Percentiles rank a stretch among this genome's conserved stretches.
Conservation (phyloP, 2,113 vertebrate species). For the Mormyrus lacerda region DNA sequence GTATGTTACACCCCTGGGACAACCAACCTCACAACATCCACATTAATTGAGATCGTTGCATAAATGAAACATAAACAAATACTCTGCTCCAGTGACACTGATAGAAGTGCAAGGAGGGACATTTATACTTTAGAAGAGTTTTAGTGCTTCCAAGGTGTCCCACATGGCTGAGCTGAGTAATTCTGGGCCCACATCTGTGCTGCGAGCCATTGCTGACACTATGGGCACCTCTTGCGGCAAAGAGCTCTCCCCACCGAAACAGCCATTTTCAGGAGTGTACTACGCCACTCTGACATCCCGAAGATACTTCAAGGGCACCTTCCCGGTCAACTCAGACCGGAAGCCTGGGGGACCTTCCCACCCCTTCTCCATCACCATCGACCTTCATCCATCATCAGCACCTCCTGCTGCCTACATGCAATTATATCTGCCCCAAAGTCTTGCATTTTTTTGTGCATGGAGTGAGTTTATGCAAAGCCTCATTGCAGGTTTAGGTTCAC, state of each 20-base stretch:
- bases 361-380: neutral
- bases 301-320: neutral
- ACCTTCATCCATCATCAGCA: neutral
- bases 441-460: neutral
- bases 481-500: neutral
- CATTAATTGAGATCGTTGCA: neutral
- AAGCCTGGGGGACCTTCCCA: neutral
- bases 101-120: neutral
- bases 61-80: neutral
- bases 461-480: neutral
- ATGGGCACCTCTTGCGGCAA: neutral
- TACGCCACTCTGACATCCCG: neutral
- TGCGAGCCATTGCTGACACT: neutral
- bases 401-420: conserved; percentile 26
- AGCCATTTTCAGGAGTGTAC: neutral
- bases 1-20: neutral
- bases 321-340: neutral
- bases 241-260: neutral
- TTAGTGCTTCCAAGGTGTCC: neutral
- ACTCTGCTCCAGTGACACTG: neutral
- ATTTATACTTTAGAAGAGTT: neutral
- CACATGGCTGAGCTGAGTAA: neutral
- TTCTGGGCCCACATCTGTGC: neutral
- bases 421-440: neutral
- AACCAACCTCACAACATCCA: neutral